phyloP scores from a whole-genome alignment of 2,113 vertebrate genomes.

The Procavia capensis region DNA sequence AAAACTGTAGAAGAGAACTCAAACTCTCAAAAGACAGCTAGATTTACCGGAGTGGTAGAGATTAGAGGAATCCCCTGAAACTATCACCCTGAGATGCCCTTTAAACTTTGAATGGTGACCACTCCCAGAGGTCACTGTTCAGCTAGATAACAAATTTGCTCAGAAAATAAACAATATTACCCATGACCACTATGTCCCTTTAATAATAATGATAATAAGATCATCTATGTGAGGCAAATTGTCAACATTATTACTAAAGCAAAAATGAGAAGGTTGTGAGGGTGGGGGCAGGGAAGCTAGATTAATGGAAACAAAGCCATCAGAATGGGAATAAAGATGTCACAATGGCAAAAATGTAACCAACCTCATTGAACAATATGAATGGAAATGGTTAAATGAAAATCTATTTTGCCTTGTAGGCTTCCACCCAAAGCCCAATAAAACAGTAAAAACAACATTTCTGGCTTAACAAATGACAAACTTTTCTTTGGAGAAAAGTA shows the following conservation, averaged over 20 bases:
- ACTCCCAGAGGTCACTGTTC: not conserved
- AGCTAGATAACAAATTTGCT: not conserved
- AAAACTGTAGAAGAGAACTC: not conserved
- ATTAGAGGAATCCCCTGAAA: not conserved
- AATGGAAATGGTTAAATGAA: not conserved
- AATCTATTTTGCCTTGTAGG: not conserved
- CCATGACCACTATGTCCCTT: not conserved
- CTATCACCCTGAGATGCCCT: not conserved
- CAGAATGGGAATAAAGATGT: not conserved
- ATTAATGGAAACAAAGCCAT: not conserved
- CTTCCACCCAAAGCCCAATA: not conserved
- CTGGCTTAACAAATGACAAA: not conserved
- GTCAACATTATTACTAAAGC: not conserved
- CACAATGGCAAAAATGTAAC: not conserved
- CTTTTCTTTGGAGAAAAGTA: not conserved
- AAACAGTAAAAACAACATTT: not conserved
- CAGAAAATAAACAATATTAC: not conserved
- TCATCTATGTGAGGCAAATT: not conserved
- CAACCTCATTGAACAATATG: not conserved
- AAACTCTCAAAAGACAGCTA: not conserved
- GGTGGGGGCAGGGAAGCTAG: not conserved
- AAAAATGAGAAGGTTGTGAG: not conserved
- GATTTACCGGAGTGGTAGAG: not conserved
- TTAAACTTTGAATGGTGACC: not conserved
- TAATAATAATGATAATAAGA: not conserved